A percentile compares a stretch with the other conserved stretches of the same genome.
phyloP scores from a whole-genome alignment of 2,113 vertebrate genomes.

The Reinhardtius hippoglossoides region DNA sequence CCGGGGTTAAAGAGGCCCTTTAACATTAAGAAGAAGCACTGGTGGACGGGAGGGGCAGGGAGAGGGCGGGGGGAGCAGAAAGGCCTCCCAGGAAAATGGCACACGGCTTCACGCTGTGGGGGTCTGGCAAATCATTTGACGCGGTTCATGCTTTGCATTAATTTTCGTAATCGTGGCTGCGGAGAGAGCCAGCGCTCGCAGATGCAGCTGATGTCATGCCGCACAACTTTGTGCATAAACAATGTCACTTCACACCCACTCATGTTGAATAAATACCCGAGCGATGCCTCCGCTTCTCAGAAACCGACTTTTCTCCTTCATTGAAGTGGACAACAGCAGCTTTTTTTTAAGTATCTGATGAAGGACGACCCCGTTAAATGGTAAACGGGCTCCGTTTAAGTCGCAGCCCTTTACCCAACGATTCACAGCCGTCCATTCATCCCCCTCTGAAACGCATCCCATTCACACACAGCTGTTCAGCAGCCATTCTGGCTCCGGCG shows the following conservation, averaged over 20 bases:
- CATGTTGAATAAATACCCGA: conserved; percentile 23
- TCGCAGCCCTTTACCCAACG: too few relatives aligned
- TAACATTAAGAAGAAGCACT: conserved; percentile 42
- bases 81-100: conserved; percentile 59
- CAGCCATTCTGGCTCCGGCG: too few relatives aligned
- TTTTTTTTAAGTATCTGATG: conserved; percentile 17
- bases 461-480: too few relatives aligned
- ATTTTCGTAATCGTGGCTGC: conserved; percentile 59
- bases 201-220: conserved; percentile 67
- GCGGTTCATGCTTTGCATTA: conserved; percentile 62
- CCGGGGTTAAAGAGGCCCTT: conserved; percentile 63
- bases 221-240: conserved; percentile 58
- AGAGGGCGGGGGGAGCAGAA: neutral
- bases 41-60: neutral
- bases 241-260: conserved; percentile 63
- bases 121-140: conserved; percentile 59
- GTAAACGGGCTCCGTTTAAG: neutral
- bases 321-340: conserved; percentile 26
- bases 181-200: conserved; percentile 53
- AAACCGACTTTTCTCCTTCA: conserved; percentile 17
- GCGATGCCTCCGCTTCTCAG: neutral
- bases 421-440: too few relatives aligned
- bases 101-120: conserved; percentile 54
- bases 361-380: neutral
- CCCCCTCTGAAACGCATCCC: neutral